A percentile compares a stretch with the other conserved stretches of the same genome.
Evolutionary conservation across 2,888 invertebrate genomes (phyloP).

Genomic region (Dryobotodes eremita): DNA sequence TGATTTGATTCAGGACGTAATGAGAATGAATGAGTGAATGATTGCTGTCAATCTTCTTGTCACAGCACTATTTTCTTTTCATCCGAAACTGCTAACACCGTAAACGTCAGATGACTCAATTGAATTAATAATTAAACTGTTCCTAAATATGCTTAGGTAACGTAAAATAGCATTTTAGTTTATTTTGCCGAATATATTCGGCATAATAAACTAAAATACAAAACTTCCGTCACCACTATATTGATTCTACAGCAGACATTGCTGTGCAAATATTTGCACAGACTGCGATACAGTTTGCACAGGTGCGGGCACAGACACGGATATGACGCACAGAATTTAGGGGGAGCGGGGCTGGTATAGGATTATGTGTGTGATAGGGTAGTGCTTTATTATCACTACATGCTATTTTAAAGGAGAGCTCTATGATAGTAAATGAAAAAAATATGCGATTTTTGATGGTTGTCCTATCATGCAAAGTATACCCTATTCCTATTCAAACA

Average conservation of each 20-base stretch:
- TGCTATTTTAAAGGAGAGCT: neutral
- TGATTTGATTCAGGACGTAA: no score
- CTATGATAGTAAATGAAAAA: neutral
- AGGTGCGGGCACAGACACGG: constrained; percentile 18
- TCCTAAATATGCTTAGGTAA: no score
- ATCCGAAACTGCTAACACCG: no score
- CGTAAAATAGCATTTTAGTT: no score
- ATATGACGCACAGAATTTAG: neutral
- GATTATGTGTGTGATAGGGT: neutral
- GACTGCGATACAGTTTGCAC: constrained; percentile 29
- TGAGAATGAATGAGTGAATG: no score
- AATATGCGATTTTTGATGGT: neutral
- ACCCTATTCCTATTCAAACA: neutral
- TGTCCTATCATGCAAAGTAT: neutral
- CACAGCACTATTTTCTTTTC: no score
- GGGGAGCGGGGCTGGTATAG: neutral
- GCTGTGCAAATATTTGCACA: constrained; percentile 26
- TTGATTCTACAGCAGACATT: constrained; percentile 6
- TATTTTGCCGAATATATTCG: no score
- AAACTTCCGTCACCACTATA: neutral
- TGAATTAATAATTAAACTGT: no score
- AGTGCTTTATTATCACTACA: neutral
- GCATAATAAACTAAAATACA: neutral
- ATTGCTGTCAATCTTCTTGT: no score
- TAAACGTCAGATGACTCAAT: no score